phyloP scores from a whole-genome alignment of 2,797 vertebrate genomes.

The Kryptopterus vitreolus region DNA sequence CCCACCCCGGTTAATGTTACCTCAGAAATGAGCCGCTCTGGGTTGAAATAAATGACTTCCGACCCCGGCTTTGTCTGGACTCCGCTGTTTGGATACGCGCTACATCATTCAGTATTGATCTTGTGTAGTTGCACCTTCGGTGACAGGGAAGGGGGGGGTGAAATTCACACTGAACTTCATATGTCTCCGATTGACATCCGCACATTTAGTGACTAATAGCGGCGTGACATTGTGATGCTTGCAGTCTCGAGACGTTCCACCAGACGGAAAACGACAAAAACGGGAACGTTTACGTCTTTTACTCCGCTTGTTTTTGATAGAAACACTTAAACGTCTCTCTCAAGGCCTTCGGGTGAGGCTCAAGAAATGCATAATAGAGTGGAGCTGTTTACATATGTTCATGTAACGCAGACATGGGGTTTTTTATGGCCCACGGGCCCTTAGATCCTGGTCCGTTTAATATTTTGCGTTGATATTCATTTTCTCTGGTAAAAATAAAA shows the following conservation, averaged over 20 bases:
- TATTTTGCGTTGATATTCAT: no score
- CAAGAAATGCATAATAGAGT: no score
- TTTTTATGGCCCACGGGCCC: no score
- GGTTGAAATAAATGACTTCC: neutral
- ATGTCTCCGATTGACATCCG: constrained; percentile 4
- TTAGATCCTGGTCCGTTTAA: no score
- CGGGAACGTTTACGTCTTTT: neutral
- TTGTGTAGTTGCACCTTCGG: neutral
- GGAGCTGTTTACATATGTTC: no score
- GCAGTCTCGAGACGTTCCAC: no score
- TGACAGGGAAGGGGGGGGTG: neutral
- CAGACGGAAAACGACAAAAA: neutral
- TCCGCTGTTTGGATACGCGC: neutral
- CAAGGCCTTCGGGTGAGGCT: no score
- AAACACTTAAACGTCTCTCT: neutral
- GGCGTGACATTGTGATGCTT: neutral
- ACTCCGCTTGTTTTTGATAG: neutral
- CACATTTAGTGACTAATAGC: neutral
- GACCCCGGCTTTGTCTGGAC: neutral
- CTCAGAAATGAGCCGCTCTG: neutral
- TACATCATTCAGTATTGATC: constrained; percentile 6
- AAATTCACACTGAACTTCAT: neutral
- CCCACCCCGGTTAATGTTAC: neutral
- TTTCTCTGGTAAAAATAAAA: no score
- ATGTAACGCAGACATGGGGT: no score